A percentile compares a stretch with the other conserved stretches of the same genome.
Conservation (phyloP, 2,888 invertebrate species). For the Lasius platythorax region DNA sequence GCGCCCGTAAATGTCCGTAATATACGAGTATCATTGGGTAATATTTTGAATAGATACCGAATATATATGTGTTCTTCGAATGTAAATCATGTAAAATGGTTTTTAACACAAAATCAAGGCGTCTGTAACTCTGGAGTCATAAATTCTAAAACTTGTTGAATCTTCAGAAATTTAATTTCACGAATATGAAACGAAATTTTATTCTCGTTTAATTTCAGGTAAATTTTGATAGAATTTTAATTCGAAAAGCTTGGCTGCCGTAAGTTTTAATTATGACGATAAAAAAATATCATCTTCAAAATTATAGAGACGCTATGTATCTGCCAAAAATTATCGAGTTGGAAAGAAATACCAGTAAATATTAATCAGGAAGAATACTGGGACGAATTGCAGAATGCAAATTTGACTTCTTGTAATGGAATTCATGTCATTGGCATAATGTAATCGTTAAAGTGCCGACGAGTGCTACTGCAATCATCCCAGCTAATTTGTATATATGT, state of each 20-base stretch:
- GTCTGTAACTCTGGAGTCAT: neutral
- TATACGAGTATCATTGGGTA: neutral
- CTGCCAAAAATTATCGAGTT: neutral
- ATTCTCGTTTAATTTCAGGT: neutral
- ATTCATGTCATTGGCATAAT: slow-evolving; percentile 26
- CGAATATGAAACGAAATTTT: neutral
- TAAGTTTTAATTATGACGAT: neutral
- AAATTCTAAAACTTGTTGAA: neutral
- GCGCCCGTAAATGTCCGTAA: neutral
- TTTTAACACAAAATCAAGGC: neutral
- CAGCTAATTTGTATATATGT: neutral
- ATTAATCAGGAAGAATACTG: neutral
- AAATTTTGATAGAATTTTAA: neutral
- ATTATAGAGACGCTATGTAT: neutral
- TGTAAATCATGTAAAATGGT: neutral
- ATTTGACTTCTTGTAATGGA: neutral
- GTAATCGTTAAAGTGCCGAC: neutral
- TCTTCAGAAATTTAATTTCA: neutral
- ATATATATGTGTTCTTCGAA: neutral
- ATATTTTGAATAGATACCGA: neutral
- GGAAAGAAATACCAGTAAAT: neutral
- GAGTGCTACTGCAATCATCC: neutral
- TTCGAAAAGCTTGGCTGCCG: neutral
- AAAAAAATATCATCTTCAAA: neutral
- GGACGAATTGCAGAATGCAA: neutral